phyloP scores from a whole-genome alignment of 2,888 invertebrate species.

The Allacma fusca region DNA sequence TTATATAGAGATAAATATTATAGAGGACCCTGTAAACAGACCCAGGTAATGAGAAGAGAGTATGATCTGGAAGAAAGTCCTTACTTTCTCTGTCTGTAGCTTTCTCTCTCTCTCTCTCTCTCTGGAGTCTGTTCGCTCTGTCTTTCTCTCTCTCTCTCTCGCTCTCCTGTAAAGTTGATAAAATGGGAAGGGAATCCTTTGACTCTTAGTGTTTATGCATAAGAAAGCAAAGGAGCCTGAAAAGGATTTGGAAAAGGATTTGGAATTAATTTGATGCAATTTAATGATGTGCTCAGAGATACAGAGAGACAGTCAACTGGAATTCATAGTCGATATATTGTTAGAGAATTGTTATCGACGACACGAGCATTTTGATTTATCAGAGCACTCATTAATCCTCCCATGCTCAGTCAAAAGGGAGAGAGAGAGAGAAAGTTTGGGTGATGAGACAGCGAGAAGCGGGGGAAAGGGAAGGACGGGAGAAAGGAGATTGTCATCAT shows the following conservation, averaged over 20 bases:
- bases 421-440: conserved; percentile 23
- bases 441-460: conserved; percentile 15
- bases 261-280: conserved; percentile 41
- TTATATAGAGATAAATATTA: too few relatives aligned
- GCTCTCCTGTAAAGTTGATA: too few relatives aligned
- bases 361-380: conserved; percentile 28
- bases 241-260: conserved; percentile 16
- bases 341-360: conserved; percentile 16
- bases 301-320: background rate
- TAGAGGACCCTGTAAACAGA: too few relatives aligned
- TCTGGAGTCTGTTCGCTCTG: background rate
- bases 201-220: background rate
- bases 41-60: too few relatives aligned
- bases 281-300: conserved; percentile 31
- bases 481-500: conserved; percentile 33
- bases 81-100: background rate
- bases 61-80: background rate
- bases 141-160: background rate
- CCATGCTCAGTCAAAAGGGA: conserved; percentile 21
- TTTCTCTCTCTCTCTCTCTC: background rate
- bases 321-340: background rate
- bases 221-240: conserved; percentile 22
- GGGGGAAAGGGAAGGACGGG: background rate
- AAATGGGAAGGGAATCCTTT: too few relatives aligned
- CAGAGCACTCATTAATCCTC: conserved; percentile 36